phyloP scores from a whole-genome alignment of 1,140 invertebrate species.

The Ridgeia piscesae region DNA sequence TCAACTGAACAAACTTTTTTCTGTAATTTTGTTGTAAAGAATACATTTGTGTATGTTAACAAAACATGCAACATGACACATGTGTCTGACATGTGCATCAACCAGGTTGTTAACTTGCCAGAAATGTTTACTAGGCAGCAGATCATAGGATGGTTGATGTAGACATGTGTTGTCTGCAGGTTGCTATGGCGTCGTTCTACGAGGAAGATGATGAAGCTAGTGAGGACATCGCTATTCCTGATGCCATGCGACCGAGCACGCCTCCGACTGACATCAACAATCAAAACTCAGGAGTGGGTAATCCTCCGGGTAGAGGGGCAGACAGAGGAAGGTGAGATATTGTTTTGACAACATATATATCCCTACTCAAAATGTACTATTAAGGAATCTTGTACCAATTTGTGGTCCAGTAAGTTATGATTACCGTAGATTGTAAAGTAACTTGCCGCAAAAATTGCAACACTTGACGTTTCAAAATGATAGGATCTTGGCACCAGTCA shows the following conservation, averaged over 20 bases:
- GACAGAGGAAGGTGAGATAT: conserved; percentile 4
- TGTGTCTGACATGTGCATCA: no score
- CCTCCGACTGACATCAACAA: background rate
- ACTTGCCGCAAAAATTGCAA: no score
- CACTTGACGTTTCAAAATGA: no score
- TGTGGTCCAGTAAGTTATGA: no score
- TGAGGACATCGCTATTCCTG: conserved; percentile 22
- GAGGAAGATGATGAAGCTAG: conserved; percentile 45
- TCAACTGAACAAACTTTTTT: no score
- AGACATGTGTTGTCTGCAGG: conserved; percentile 31
- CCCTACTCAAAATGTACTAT: no score
- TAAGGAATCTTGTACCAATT: no score
- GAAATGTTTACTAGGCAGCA: background rate
- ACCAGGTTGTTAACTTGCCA: no score
- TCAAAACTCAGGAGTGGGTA: background rate
- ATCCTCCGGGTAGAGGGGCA: background rate
- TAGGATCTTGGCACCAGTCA: background rate
- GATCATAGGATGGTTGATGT: background rate
- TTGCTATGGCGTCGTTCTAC: conserved; percentile 47
- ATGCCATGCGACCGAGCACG: background rate
- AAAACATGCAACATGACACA: no score
- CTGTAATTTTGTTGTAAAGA: no score
- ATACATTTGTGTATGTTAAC: no score
- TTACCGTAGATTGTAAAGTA: no score
- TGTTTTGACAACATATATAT: background rate